phyloP scores from a whole-genome alignment of 1,140 invertebrate species.

The Nixonia krombeini region DNA sequence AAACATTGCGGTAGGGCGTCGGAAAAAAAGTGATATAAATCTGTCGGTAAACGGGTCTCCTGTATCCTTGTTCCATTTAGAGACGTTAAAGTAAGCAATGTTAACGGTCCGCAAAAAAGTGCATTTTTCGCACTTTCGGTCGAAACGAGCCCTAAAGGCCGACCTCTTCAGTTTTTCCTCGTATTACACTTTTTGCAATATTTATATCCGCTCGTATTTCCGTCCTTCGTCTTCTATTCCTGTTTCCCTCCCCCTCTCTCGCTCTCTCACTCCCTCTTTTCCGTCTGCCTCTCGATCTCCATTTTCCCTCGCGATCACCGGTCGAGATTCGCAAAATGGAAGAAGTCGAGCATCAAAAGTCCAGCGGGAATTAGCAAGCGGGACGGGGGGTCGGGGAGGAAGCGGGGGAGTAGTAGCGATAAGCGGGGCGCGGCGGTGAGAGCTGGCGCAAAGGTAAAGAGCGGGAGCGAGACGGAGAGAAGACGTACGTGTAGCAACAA shows the following conservation, averaged over 20 bases:
- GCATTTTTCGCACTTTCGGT: slow-evolving; percentile 23
- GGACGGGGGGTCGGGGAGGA: background rate
- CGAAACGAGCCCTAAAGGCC: slow-evolving; percentile 31
- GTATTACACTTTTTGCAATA: slow-evolving; percentile 20
- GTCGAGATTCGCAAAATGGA: slow-evolving; percentile 42
- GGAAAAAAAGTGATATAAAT: too few relatives aligned
- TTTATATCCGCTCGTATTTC: slow-evolving; percentile 10
- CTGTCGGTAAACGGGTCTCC: too few relatives aligned
- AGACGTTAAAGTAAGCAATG: too few relatives aligned
- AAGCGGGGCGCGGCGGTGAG: background rate
- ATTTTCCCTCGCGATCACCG: slow-evolving; percentile 31
- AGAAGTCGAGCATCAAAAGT: slow-evolving; percentile 43
- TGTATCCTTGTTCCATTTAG: too few relatives aligned
- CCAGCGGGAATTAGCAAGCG: slow-evolving; percentile 48
- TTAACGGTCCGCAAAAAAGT: slow-evolving; percentile 22
- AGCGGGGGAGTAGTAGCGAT: slow-evolving; percentile 15
- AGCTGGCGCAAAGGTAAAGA: slow-evolving; percentile 21
- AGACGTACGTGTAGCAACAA: slow-evolving; percentile 60
- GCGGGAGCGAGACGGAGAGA: slow-evolving; percentile 16
- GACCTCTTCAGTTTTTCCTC: slow-evolving; percentile 5
- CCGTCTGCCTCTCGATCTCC: slow-evolving; percentile 1
- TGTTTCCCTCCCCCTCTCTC: slow-evolving; percentile 2
- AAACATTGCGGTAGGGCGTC: too few relatives aligned
- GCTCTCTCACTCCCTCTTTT: slow-evolving; percentile 11
- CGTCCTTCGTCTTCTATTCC: slow-evolving; percentile 6